These are phyloP conservation scores for Epinephelus cyanopodus DNA, from an alignment of 2,113 vertebrate genomes.

Conservation along the genomic window DNA sequence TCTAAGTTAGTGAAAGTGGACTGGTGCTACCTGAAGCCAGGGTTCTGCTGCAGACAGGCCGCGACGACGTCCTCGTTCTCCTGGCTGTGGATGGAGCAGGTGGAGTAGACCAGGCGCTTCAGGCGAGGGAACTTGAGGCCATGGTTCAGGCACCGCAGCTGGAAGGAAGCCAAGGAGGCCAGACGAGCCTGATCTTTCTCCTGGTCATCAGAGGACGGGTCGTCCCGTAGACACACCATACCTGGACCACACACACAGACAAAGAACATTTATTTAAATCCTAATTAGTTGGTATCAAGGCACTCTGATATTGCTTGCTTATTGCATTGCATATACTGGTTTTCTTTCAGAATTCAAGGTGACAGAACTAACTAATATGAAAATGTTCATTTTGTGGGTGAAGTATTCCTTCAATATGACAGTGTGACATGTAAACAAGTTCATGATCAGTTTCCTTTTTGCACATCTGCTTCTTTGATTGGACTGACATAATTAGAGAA, in stretches of 20 bases:
- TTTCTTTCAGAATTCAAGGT: no score
- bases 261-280: neutral
- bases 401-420: no score
- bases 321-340: no score
- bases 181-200: slow-evolving; percentile 76
- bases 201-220: slow-evolving; percentile 63
- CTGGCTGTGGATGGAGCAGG: slow-evolving; percentile 91
- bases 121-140: slow-evolving; percentile 89
- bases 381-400: no score
- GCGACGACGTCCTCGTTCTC: slow-evolving; percentile 94
- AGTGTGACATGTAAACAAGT: no score
- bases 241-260: slow-evolving; percentile 79
- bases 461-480: no score
- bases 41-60: slow-evolving; percentile 83
- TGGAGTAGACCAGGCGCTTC: slow-evolving; percentile 92
- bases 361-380: no score
- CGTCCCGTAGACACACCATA: slow-evolving; percentile 85
- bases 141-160: slow-evolving; percentile 88
- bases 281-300: neutral
- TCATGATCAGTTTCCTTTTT: no score
- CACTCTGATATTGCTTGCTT: no score
- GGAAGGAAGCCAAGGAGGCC: slow-evolving; percentile 89
- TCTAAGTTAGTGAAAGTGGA: neutral
- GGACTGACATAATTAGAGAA: no score
- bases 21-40: slow-evolving; percentile 86